phyloP scores from a whole-genome alignment of 2,113 vertebrate genomes.

The Neodon shergylaensis region DNA sequence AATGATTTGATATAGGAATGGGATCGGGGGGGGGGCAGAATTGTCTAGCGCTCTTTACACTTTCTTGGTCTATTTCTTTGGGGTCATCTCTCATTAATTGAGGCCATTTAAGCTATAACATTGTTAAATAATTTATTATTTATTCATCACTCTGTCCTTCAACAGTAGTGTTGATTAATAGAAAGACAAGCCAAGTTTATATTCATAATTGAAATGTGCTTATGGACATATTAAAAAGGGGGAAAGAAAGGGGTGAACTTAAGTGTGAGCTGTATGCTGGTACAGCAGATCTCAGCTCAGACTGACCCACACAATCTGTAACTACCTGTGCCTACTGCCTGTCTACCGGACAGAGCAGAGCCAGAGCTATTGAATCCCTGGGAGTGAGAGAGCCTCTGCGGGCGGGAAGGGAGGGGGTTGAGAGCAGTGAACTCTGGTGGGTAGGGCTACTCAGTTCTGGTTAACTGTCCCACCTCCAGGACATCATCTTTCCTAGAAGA shows the following conservation, averaged over 20 bases:
- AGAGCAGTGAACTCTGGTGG: too few species aligned
- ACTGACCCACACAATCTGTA: neutral
- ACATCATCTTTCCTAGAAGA: neutral
- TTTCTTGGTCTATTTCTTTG: neutral
- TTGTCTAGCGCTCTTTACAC: neutral
- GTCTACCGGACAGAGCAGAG: neutral
- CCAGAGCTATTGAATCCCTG: too few species aligned
- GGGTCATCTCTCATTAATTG: neutral
- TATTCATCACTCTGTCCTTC: neutral
- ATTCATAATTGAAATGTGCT: neutral
- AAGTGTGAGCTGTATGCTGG: neutral
- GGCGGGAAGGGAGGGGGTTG: too few species aligned
- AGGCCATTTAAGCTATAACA: neutral
- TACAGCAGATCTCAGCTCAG: neutral
- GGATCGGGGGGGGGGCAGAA: neutral
- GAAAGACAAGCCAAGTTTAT: neutral
- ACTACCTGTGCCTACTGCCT: neutral
- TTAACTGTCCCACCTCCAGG: neutral
- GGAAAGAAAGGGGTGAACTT: neutral
- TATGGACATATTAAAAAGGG: neutral
- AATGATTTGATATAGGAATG: neutral
- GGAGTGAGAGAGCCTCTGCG: neutral
- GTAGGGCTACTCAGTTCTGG: neutral
- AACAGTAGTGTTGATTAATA: neutral
- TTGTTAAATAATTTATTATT: neutral